Evolutionary conservation across 2,113 vertebrate genomes (phyloP).

Genomic region (Antechinus stuartii): DNA sequence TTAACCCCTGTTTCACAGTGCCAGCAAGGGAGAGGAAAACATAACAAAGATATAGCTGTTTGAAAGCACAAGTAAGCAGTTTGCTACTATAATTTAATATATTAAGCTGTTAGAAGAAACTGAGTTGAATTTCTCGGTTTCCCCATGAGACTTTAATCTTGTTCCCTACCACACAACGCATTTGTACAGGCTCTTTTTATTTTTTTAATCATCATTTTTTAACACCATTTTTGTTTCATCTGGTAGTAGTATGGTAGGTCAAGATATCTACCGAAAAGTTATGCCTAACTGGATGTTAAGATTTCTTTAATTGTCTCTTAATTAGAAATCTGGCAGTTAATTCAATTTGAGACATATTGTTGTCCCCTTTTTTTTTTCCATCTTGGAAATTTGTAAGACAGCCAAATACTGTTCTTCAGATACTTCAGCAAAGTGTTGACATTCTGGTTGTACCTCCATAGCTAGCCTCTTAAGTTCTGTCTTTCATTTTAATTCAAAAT

Average conservation of each 20-base stretch:
- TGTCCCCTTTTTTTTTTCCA: slow-evolving; percentile 14
- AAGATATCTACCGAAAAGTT: slow-evolving; percentile 39
- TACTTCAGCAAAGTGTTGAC: slow-evolving; percentile 30
- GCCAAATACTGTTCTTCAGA: not conserved
- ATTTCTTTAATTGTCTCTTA: slow-evolving; percentile 7
- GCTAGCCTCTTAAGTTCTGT: slow-evolving; percentile 18
- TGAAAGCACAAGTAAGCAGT: slow-evolving; percentile 17
- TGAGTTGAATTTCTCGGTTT: not conserved
- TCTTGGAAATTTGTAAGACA: not conserved
- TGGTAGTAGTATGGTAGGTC: slow-evolving; percentile 13
- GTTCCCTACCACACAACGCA: not conserved
- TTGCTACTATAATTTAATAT: slow-evolving; percentile 28
- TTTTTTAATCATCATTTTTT: not conserved
- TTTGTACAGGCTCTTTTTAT: not conserved
- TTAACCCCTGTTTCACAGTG: slow-evolving; percentile 44
- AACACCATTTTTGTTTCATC: slow-evolving; percentile 30
- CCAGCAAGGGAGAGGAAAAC: slow-evolving; percentile 16
- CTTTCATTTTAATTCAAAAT: slow-evolving; percentile 45
- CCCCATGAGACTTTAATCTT: not conserved
- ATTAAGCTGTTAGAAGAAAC: slow-evolving; percentile 30
- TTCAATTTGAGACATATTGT: not conserved
- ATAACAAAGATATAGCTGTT: slow-evolving; percentile 19
- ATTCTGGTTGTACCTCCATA: slow-evolving; percentile 34
- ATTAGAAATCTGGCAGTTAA: slow-evolving; percentile 5
- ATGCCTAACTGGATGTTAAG: slow-evolving; percentile 44